These are phyloP conservation scores for Andinoacara biseriatus DNA, from an alignment of 2,113 vertebrate genomes.

Conservation along the genomic window DNA sequence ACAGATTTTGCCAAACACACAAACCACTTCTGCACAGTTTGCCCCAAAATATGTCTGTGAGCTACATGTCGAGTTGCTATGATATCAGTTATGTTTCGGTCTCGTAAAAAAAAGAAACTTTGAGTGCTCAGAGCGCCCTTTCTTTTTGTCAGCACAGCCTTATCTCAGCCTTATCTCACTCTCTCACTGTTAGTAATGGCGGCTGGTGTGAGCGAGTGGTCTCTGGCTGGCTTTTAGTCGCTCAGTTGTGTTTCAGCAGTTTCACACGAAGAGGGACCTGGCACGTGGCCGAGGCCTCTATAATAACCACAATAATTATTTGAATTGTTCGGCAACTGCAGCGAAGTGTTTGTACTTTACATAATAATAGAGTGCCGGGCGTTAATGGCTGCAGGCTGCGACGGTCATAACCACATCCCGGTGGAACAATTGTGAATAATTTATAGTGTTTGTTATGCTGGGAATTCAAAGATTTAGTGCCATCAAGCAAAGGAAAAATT, in stretches of 20 bases:
- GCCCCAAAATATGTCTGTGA: background rate
- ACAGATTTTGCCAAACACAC: background rate
- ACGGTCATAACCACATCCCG: background rate
- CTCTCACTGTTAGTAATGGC: conserved; percentile 9
- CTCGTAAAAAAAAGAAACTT: background rate
- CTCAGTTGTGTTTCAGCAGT: conserved; percentile 13
- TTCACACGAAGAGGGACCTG: conserved; percentile 18
- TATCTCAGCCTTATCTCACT: background rate
- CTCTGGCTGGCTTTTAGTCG: background rate
- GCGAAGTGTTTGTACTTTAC: conserved; percentile 19
- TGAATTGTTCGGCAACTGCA: conserved; percentile 26
- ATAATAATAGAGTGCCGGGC: conserved; percentile 12
- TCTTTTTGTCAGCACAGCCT: background rate
- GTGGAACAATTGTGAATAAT: conserved; percentile 20
- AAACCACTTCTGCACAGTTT: background rate
- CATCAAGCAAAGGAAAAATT: background rate
- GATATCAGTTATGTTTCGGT: background rate
- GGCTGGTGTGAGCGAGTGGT: conserved; percentile 10
- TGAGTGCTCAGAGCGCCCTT: background rate
- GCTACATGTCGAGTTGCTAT: background rate
- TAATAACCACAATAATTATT: conserved; percentile 40
- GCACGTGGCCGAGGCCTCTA: background rate
- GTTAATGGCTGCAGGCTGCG: conserved; percentile 25
- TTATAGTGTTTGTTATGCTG: conserved; percentile 19
- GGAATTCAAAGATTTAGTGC: background rate